A percentile compares a stretch with the other conserved stretches of the same genome.
Evolutionary conservation across 2,888 invertebrate genomes (phyloP).

Genomic region (Tupiocoris notatus): DNA sequence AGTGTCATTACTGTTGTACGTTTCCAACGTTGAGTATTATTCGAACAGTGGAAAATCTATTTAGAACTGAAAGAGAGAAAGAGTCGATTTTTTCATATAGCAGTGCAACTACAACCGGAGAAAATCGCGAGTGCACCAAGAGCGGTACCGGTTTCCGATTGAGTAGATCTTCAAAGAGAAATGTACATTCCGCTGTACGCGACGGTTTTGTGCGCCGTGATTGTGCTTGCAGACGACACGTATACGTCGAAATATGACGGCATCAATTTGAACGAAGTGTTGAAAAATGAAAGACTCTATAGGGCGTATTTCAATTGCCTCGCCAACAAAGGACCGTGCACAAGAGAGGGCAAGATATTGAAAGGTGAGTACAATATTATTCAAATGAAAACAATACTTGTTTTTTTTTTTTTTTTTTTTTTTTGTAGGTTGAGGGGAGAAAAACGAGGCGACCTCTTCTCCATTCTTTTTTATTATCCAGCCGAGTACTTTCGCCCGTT

Average conservation of each 20-base stretch:
- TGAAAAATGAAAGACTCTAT: slow-evolving; percentile 50
- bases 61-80: too few relatives aligned
- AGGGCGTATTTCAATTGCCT: slow-evolving; percentile 51
- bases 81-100: too few relatives aligned
- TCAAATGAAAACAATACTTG: too few relatives aligned
- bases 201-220: neutral
- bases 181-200: neutral
- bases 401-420: too few relatives aligned
- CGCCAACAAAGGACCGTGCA: slow-evolving; percentile 46
- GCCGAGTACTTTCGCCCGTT: too few relatives aligned
- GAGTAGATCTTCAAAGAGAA: neutral
- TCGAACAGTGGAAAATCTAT: neutral
- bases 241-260: slow-evolving; percentile 44
- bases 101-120: neutral
- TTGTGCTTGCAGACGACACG: slow-evolving; percentile 8
- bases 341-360: slow-evolving; percentile 23
- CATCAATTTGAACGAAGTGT: slow-evolving; percentile 48
- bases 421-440: too few relatives aligned
- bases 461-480: too few relatives aligned
- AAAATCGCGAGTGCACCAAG: neutral
- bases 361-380: too few relatives aligned
- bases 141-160: neutral
- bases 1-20: neutral
- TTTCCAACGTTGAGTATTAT: neutral
- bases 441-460: too few relatives aligned